Evolutionary conservation across 2,888 invertebrate genomes (phyloP).

Genomic region (Drosophila formosana): DNA sequence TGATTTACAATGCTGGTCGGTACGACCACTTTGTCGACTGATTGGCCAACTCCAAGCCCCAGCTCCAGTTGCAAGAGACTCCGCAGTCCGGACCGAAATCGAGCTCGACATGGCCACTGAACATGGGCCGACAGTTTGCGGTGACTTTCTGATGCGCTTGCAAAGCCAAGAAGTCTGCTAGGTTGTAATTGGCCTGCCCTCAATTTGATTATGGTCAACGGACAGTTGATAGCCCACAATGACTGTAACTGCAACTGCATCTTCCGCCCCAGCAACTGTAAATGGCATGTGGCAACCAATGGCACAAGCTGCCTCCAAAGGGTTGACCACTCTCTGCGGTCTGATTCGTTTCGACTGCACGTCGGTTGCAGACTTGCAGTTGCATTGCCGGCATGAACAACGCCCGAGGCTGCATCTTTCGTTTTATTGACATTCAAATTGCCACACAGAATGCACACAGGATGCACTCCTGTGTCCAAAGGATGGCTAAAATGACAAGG

Average conservation of each 20-base stretch:
- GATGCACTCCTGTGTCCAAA: neutral
- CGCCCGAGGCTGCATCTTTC: neutral
- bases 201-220: slow-evolving; percentile 26
- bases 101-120: slow-evolving; percentile 39
- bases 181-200: slow-evolving; percentile 47
- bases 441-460: neutral
- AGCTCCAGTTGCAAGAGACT: slow-evolving; percentile 26
- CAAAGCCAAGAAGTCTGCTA: slow-evolving; percentile 57
- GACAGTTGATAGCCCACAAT: neutral
- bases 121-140: slow-evolving; percentile 72
- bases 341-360: neutral
- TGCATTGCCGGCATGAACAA: neutral
- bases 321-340: slow-evolving; percentile 38
- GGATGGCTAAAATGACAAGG: neutral
- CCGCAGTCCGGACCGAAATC: neutral
- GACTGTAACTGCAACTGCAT: slow-evolving; percentile 2
- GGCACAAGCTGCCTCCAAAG: neutral
- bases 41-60: slow-evolving; percentile 2
- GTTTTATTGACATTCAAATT: slow-evolving; percentile 22
- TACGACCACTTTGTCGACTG: slow-evolving; percentile 5
- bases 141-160: slow-evolving; percentile 80
- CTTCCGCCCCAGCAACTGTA: slow-evolving; percentile 7
- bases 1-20: slow-evolving; percentile 23
- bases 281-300: slow-evolving; percentile 21
- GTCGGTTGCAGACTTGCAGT: neutral